These are phyloP conservation scores for Orius insidiosus DNA, from an alignment of 1,140 invertebrate species.

Conservation along the genomic window DNA sequence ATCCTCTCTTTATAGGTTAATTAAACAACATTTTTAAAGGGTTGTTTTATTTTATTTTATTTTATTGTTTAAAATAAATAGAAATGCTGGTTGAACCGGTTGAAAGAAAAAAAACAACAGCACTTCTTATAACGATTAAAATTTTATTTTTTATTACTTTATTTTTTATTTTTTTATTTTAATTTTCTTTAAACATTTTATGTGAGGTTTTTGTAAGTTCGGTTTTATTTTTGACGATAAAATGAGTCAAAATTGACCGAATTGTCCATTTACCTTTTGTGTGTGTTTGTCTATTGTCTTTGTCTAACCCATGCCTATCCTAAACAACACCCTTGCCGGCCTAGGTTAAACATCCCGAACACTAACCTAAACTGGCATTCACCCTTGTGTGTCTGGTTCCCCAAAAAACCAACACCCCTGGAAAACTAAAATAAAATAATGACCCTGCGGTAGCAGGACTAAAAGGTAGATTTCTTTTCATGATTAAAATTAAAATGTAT, in stretches of 20 bases:
- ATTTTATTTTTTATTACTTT: conserved; percentile 4
- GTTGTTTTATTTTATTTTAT: not conserved
- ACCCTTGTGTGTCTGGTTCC: conserved; percentile 14
- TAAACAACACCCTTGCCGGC: conserved; percentile 1
- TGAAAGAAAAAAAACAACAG: not conserved
- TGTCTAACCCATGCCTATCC: conserved; percentile 16
- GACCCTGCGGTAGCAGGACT: no score
- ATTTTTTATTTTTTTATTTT: conserved; percentile 6
- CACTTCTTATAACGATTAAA: not conserved
- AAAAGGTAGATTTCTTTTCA: no score
- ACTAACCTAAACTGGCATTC: not conserved
- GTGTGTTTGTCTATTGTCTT: conserved; percentile 17
- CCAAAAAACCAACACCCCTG: not conserved
- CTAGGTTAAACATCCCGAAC: not conserved
- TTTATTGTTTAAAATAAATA: not conserved
- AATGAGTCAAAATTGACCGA: not conserved
- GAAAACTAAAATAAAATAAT: no score
- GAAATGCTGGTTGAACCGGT: conserved; percentile 9
- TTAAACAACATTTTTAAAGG: not conserved
- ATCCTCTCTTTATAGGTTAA: conserved; percentile 3
- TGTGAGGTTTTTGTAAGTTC: not conserved
- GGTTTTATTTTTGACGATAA: not conserved
- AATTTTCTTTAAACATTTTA: conserved; percentile 3
- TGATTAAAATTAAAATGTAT: no score
- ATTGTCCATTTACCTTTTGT: conserved; percentile 11